Evolutionary conservation across 2,113 vertebrate species (phyloP).

Genomic region (Ciconia stormi): DNA sequence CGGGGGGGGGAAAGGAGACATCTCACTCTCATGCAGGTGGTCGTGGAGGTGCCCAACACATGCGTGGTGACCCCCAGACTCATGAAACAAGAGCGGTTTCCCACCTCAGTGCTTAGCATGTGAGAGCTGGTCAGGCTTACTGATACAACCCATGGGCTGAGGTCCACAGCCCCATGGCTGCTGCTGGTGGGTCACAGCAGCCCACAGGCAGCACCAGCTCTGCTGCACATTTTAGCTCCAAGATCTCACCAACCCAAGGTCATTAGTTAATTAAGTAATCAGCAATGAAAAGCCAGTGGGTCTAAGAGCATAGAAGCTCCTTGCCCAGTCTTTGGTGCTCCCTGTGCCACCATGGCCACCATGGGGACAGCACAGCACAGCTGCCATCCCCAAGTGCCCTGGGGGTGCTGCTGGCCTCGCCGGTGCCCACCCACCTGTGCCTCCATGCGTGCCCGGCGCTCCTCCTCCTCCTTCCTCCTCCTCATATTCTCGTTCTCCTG

Average conservation of each 20-base stretch:
- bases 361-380: rapidly evolving
- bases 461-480: constrained; percentile 94
- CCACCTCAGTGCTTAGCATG: background rate
- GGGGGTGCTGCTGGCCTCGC: rapidly evolving
- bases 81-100: background rate
- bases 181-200: background rate
- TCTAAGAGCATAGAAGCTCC: background rate
- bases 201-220: background rate
- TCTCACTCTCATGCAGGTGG: background rate
- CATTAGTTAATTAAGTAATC: background rate
- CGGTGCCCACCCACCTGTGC: constrained; percentile 80
- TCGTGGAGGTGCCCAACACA: background rate
- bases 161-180: background rate
- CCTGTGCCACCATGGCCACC: background rate
- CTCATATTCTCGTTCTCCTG: constrained; percentile 98
- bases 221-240: background rate
- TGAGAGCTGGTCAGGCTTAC: background rate
- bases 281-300: background rate
- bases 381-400: background rate
- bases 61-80: rapidly evolving
- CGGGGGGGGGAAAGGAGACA: background rate
- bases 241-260: background rate
- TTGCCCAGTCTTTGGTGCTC: background rate
- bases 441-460: constrained; percentile 93
- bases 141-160: background rate